Percentiles rank a stretch among this genome's conserved stretches.
phyloP scores from a whole-genome alignment of 2,797 vertebrate species.

The Eospalax fontanierii region DNA sequence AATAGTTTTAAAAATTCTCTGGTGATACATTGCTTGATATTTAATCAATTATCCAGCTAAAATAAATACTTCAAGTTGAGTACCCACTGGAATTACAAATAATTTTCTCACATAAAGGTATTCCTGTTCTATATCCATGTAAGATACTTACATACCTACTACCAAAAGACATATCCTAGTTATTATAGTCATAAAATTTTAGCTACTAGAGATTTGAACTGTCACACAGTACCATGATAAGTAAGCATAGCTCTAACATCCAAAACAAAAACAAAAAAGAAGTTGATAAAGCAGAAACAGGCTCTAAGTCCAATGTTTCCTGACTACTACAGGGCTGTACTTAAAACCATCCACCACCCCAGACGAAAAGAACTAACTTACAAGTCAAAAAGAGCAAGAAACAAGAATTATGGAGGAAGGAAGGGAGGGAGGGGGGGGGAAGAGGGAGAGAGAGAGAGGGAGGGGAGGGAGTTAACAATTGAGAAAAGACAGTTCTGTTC shows the following conservation, averaged over 20 bases:
- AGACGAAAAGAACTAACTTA: neutral
- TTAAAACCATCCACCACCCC: constrained; percentile 2
- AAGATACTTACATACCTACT: neutral
- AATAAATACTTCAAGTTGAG: neutral
- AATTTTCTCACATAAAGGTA: neutral
- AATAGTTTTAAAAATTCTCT: constrained; percentile 51
- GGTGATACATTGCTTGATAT: constrained; percentile 19
- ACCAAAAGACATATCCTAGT: neutral
- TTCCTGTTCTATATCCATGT: neutral
- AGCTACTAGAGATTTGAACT: constrained; percentile 37
- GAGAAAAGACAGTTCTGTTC: constrained; percentile 12
- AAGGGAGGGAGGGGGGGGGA: too few species aligned
- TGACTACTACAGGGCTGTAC: neutral
- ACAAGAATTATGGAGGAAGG: constrained; percentile 24
- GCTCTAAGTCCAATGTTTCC: constrained; percentile 21
- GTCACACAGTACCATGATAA: neutral
- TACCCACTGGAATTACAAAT: constrained; percentile 36
- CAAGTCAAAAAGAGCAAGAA: neutral
- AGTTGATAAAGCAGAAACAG: constrained; percentile 22
- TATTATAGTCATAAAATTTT: constrained; percentile 35
- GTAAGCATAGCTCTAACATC: constrained; percentile 7
- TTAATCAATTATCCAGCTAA: constrained; percentile 43
- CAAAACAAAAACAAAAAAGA: constrained; percentile 54
- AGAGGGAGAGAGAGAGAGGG: too few species aligned
- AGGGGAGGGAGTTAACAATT: too few species aligned